Conservation (phyloP, 53 echinoderm and acorn worm species). For the Arbacia lixula region DNA sequence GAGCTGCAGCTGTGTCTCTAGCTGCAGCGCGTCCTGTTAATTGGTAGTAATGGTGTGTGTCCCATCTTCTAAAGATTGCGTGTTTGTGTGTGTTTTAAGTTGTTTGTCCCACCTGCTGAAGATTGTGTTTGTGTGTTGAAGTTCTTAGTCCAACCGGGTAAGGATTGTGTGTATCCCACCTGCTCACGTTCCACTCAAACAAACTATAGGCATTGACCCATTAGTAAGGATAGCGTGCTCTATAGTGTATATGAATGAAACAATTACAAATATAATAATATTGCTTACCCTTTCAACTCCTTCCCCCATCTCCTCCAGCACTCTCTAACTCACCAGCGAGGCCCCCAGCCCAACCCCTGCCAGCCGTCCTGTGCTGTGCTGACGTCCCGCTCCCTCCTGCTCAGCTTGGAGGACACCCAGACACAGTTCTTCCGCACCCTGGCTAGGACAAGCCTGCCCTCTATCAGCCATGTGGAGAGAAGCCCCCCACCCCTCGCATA, state of each 20-base stretch:
- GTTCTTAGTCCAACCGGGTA: no score
- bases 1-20: constrained; percentile 86
- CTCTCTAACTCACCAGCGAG: constrained; percentile 3
- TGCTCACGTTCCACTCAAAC: no score
- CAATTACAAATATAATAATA: no score
- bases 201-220: no score
- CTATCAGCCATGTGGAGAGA: constrained; percentile 63
- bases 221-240: no score
- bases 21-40: constrained; percentile 86
- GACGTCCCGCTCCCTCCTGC: constrained; percentile 74
- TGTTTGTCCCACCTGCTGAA: no score
- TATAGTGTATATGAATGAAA: no score
- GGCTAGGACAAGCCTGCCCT: constrained; percentile 66
- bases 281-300: no score
- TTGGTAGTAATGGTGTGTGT: constrained; percentile 36
- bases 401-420: constrained; percentile 92
- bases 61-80: not conserved
- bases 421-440: constrained; percentile 89
- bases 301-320: not conserved
- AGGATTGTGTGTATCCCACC: no score
- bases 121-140: no score
- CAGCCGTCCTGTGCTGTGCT: constrained; percentile 88
- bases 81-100: no score
- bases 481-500: constrained; percentile 56
- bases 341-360: constrained; percentile 64